These are phyloP conservation scores for Riparia riparia DNA, from an alignment of 2,113 vertebrate species.

Conservation along the genomic window DNA sequence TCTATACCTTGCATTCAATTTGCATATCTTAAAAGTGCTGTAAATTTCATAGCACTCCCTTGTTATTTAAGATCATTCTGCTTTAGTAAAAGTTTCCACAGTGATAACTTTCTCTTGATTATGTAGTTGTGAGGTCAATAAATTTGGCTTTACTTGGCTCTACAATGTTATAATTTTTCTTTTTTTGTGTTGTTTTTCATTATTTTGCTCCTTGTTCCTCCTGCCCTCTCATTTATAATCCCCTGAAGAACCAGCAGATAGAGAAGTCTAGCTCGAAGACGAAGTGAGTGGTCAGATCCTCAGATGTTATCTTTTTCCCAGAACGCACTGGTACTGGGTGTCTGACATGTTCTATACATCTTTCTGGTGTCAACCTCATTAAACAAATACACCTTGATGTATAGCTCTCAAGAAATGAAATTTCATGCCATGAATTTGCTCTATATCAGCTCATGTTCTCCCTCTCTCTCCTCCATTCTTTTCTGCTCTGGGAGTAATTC, in stretches of 20 bases:
- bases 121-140: constrained; percentile 78
- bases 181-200: constrained; percentile 81
- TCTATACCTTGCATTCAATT: constrained; percentile 95
- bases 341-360: constrained; percentile 95
- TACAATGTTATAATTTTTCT: constrained; percentile 81
- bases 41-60: constrained; percentile 86
- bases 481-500: not conserved
- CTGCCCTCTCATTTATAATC: constrained; percentile 94
- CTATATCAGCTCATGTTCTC: not conserved
- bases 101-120: constrained; percentile 80
- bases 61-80: constrained; percentile 88
- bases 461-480: not conserved
- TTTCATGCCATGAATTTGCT: constrained; percentile 58
- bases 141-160: constrained; percentile 78
- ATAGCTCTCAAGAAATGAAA: constrained; percentile 89
- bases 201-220: constrained; percentile 88
- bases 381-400: constrained; percentile 90
- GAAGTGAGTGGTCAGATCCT: constrained; percentile 90
- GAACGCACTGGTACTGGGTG: constrained; percentile 87
- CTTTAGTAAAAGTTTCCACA: constrained; percentile 79
- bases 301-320: constrained; percentile 91
- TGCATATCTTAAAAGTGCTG: constrained; percentile 95
- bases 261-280: constrained; percentile 86
- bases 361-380: constrained; percentile 91
- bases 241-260: constrained; percentile 86